These are phyloP conservation scores for Capra hircus DNA, from an alignment of 2,113 vertebrate species.

Conservation along the genomic window DNA sequence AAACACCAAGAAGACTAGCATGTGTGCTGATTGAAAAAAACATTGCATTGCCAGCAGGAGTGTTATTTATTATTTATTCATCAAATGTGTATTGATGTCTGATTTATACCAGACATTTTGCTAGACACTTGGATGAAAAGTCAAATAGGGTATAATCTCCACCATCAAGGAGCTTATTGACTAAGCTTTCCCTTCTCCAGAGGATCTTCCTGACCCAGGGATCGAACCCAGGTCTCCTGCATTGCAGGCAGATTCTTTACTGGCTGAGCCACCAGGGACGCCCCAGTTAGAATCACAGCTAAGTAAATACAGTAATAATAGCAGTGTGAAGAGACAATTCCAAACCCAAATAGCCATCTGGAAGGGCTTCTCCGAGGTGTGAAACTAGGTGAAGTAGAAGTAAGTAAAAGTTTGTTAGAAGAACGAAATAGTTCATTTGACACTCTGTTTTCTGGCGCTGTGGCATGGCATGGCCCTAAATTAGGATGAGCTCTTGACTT, in stretches of 20 bases:
- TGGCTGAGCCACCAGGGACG: neutral
- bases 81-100: slow-evolving; percentile 26
- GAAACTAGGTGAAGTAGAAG: neutral
- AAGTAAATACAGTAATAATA: neutral
- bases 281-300: neutral
- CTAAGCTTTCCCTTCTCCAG: neutral
- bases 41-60: neutral
- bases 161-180: neutral
- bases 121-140: slow-evolving; percentile 12
- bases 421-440: neutral
- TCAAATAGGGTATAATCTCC: neutral
- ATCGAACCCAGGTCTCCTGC: neutral
- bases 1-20: neutral
- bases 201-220: neutral
- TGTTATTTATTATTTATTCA: slow-evolving; percentile 52
- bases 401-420: neutral
- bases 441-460: neutral
- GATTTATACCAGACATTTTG: slow-evolving; percentile 26
- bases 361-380: neutral
- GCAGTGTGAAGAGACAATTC: neutral
- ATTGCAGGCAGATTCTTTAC: neutral
- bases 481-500: neutral
- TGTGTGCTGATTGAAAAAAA: neutral
- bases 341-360: neutral
- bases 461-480: too few species aligned